A percentile compares a stretch with the other conserved stretches of the same genome.
These are phyloP conservation scores for Cyclura pinguis DNA, from an alignment of 2,797 vertebrate species.

Conservation along the genomic window DNA sequence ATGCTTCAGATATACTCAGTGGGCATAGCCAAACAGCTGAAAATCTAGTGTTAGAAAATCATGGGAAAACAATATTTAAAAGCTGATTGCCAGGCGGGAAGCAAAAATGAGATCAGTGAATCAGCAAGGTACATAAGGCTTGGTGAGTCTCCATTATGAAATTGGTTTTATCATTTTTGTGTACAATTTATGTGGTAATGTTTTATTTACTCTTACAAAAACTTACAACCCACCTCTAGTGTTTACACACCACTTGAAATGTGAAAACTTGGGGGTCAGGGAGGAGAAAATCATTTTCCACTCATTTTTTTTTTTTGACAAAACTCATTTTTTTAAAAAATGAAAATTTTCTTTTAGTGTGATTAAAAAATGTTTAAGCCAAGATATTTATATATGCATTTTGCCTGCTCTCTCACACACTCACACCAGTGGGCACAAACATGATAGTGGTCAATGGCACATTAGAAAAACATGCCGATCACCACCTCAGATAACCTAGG, in stretches of 20 bases:
- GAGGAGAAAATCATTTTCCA: too few species aligned
- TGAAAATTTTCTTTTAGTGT: too few species aligned
- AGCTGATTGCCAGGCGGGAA: neutral
- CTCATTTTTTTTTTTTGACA: too few species aligned
- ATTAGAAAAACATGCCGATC: too few species aligned
- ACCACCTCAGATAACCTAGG: too few species aligned
- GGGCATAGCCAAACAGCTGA: slow-evolving; percentile 32
- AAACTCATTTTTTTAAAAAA: too few species aligned
- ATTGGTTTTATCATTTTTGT: neutral
- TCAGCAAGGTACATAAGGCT: neutral
- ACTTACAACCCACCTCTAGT: neutral
- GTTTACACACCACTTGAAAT: neutral
- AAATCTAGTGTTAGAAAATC: slow-evolving; percentile 8
- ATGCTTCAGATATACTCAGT: slow-evolving; percentile 26
- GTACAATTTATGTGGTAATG: neutral
- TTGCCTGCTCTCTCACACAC: too few species aligned
- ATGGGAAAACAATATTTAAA: slow-evolving; percentile 15
- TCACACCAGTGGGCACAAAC: too few species aligned
- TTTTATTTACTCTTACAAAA: neutral
- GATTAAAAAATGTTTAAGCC: too few species aligned
- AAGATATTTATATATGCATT: too few species aligned
- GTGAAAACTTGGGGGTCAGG: neutral
- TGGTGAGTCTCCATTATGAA: neutral
- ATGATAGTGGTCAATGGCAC: too few species aligned
- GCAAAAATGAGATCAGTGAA: neutral